Evolutionary conservation across 2,797 vertebrate species (phyloP), one percentile per base, ranked within the genome.

Genomic region (Halcyon smyrnensis): DNA sequence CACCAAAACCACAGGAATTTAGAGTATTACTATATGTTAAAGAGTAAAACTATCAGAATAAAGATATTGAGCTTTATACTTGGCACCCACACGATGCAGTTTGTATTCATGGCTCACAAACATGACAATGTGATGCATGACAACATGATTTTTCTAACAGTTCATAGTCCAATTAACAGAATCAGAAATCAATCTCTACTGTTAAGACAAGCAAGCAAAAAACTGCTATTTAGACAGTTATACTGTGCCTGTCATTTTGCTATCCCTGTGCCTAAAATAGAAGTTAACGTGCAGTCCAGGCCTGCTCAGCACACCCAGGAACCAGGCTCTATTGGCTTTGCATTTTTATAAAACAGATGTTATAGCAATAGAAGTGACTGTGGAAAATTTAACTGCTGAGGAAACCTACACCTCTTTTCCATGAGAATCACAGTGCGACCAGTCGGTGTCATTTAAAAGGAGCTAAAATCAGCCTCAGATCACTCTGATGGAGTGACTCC

Each of bases 301-400:
- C 63, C 70, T 69, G 73, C 59, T 90, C 59, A 79, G 46, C 60
- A 76, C 48, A 87, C 15, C 16, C 85, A 87, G 51, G 41, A 95
- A 73, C 0, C 0, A 50, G 50, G n/a, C n/a, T 93, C 93, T 90
- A 77, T 17, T 60, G 56, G 50, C 54, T 59, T 54, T 30, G 56
- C n/a, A 85, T 51, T 93, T 93, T 94, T 71, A 71, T 45, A 94
- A 93, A 93, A 75, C 71, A 96, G 79, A 68, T 89, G 78, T 86
- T 90, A 81, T 1, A 89, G 69, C 69, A 84, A 51, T 51, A 85
- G 56, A 83, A 81, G 28, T 30, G 30, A 75, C 63, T 86, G 43
- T n/a, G 34, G 84, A 63, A 91, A 84, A 93, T 80, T 19, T 48
- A 78, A 81, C 67, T 67, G 62, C 91, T 76, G 46, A 77, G 57